These are phyloP conservation scores for Hypselothyrea guttata DNA, from an alignment of 2,888 invertebrate species.

Conservation along the genomic window DNA sequence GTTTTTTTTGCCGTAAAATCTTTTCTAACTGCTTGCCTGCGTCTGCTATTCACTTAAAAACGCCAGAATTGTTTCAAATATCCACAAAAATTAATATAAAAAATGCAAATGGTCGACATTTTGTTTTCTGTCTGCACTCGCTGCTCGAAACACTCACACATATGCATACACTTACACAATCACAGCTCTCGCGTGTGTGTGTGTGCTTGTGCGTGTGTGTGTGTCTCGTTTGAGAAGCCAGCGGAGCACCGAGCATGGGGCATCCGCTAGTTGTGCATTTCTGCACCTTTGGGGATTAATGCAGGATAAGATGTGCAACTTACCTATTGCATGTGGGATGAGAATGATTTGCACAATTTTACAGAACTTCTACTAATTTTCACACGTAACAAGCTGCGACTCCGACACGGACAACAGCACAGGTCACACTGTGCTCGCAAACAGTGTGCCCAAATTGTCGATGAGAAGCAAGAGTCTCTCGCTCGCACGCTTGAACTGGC, in stretches of 20 bases:
- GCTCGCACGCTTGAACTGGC: no score
- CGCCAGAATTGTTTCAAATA: slow-evolving; percentile 22
- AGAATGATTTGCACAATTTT: slow-evolving; percentile 60
- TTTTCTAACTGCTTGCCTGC: no score
- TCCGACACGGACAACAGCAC: slow-evolving; percentile 49
- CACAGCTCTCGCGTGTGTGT: background rate
- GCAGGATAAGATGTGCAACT: no score
- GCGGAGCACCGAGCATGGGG: slow-evolving; percentile 53
- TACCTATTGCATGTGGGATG: slow-evolving; percentile 52
- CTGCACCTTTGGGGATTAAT: no score
- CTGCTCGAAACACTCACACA: slow-evolving; percentile 53
- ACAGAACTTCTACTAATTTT: slow-evolving; percentile 39
- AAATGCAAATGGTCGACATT: slow-evolving; percentile 75
- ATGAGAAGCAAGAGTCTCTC: no score
- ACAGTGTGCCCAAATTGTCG: slow-evolving; percentile 31
- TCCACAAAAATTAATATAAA: slow-evolving; percentile 43
- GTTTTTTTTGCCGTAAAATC: background rate
- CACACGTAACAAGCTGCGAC: slow-evolving; percentile 65
- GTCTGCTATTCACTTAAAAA: slow-evolving; percentile 8
- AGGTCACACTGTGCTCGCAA: slow-evolving; percentile 44
- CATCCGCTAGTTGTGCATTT: slow-evolving; percentile 6
- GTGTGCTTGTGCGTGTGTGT: slow-evolving; percentile 23
- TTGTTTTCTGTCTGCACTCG: slow-evolving; percentile 68
- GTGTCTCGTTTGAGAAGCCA: slow-evolving; percentile 56
- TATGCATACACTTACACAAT: slow-evolving; percentile 12